Percentiles rank a stretch among this genome's conserved stretches.
These are phyloP conservation scores for Rhynchonycteris naso DNA, from an alignment of 2,797 vertebrate genomes.

Conservation along the genomic window DNA sequence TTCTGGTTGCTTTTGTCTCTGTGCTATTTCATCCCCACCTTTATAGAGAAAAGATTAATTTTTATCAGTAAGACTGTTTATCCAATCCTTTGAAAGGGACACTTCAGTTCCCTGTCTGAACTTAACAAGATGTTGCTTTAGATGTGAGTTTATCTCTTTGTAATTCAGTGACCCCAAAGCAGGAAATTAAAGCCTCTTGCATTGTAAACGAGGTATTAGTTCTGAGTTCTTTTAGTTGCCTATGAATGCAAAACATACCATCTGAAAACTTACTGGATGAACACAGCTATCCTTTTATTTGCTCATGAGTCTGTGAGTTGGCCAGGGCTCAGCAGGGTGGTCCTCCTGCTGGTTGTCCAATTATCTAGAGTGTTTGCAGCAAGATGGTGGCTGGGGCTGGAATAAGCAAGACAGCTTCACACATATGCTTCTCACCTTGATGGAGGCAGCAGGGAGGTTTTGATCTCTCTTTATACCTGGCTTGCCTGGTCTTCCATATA, in stretches of 20 bases:
- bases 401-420: background rate
- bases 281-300: background rate
- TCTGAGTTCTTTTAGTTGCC: background rate
- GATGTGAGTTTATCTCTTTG: conserved; percentile 36
- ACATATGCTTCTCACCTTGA: background rate
- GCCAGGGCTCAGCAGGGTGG: background rate
- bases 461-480: background rate
- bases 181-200: background rate
- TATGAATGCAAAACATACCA: background rate
- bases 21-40: background rate
- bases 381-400: background rate
- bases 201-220: background rate
- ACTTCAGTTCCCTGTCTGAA: background rate
- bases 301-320: background rate
- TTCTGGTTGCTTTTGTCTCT: background rate
- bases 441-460: background rate
- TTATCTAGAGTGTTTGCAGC: background rate
- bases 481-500: background rate
- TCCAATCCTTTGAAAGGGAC: background rate
- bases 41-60: background rate
- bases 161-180: background rate
- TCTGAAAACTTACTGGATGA: background rate
- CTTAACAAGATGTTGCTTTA: background rate
- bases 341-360: background rate
- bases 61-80: background rate